Evolutionary conservation across 1,140 invertebrate genomes (phyloP).

Genomic region (Caerostris darwini): DNA sequence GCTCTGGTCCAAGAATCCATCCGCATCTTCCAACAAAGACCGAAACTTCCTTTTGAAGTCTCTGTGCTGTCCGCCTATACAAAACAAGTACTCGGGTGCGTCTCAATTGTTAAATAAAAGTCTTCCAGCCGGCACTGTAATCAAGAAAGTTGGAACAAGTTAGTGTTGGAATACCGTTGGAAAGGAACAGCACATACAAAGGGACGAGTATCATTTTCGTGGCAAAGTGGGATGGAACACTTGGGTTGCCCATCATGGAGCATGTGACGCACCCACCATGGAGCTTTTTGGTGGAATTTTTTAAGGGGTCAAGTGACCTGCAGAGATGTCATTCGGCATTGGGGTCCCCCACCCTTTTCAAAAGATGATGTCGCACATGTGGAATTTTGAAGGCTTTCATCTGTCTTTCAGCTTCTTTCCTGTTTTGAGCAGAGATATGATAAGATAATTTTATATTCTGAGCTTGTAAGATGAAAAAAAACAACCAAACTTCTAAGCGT

Average conservation of each 20-base stretch:
- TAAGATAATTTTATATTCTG: too few species aligned
- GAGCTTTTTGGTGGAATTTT: background rate
- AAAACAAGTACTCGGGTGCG: background rate
- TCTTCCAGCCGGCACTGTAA: background rate
- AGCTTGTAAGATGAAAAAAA: too few species aligned
- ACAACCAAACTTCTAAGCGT: too few species aligned
- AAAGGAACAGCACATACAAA: background rate
- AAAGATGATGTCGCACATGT: background rate
- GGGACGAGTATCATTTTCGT: constrained; percentile 2
- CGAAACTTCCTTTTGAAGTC: background rate
- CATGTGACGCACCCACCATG: background rate
- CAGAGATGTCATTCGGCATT: background rate
- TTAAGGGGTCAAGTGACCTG: background rate
- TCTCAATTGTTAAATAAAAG: background rate
- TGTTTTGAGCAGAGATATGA: too few species aligned
- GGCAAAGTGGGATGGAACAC: background rate
- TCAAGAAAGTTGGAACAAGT: background rate
- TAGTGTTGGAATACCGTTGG: background rate
- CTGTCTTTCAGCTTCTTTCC: too few species aligned
- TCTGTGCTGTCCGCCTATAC: background rate
- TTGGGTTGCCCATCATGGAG: background rate
- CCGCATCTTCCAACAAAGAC: background rate
- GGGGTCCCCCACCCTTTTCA: background rate
- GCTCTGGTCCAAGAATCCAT: background rate
- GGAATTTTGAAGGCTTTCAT: background rate